Evolutionary conservation across 2,113 vertebrate species (phyloP).

Genomic region (Pelecanus crispus): DNA sequence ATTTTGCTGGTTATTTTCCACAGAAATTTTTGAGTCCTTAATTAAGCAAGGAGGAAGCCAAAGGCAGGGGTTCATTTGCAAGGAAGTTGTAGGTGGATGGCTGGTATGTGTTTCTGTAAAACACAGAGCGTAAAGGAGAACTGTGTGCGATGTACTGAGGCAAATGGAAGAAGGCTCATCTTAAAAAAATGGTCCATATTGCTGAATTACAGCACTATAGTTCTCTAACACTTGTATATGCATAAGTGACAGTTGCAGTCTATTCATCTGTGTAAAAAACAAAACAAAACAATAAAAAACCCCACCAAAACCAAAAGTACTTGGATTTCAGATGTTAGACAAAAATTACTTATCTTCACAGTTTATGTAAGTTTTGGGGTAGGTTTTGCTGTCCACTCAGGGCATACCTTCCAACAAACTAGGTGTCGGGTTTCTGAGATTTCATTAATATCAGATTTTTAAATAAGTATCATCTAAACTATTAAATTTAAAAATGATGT

Average conservation of each 20-base stretch:
- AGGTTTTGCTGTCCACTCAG: background rate
- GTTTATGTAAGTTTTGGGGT: background rate
- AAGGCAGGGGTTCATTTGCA: background rate
- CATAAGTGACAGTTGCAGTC: background rate
- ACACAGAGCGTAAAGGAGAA: background rate
- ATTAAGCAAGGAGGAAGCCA: background rate
- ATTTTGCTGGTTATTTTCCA: background rate
- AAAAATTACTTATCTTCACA: background rate
- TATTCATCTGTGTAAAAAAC: background rate
- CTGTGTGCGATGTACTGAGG: rapidly evolving
- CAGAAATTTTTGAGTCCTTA: background rate
- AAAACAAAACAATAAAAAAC: background rate
- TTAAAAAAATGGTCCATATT: background rate
- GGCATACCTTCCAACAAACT: background rate
- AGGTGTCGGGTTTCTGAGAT: background rate
- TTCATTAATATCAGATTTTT: slow-evolving; percentile 38
- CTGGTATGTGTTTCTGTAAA: background rate
- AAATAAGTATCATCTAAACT: background rate
- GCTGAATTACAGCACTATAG: background rate
- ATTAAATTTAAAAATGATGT: slow-evolving; percentile 32
- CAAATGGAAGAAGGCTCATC: background rate
- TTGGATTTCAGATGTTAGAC: background rate
- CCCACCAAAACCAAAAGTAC: rapidly evolving
- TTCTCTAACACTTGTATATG: background rate
- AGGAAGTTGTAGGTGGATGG: background rate